Evolutionary conservation across 2,888 invertebrate species (phyloP), one percentile per base, ranked within the genome.

Genomic region (Saturnia japonica): DNA sequence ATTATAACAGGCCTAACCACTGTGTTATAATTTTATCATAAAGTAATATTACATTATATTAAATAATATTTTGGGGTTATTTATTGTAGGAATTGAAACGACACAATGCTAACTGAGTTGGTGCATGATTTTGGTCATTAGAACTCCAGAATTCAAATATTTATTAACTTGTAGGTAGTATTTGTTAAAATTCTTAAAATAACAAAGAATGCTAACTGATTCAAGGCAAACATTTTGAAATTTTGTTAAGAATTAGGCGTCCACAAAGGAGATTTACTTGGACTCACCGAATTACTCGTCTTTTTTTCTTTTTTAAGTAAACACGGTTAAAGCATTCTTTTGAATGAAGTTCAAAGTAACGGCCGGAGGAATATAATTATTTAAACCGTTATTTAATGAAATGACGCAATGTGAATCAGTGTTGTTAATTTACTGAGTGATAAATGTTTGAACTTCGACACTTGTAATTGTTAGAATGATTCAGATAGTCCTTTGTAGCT

Each of bases 401-500:
- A 54, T 54, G 54, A 54, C 54, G 54, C 22, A 60, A 60, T 28
- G 28, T 14, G 25, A 28, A 28, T 60, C 57, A 25, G 14, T 60
- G 57, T 60, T 60, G 43, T 54, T 54, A n/a, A 54, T 60, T 69
- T 19, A 47, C 14, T n/a, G 45, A 9, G n/a, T 57, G 70, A 71
- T n/a, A 71, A 68, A 9, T 70, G 70, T 69, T 72, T 74, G 68
- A 74, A 71, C 70, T 47, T 7, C 68, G 66, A 28, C 64, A 67
- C 68, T 70, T 72, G 69, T 47, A 47, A 42, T 69, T 34, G 1
- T 45, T 64, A 25, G 16, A 28, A n/a, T 28, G 28, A 54, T 54
- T 54, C 22, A 54, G 7, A 54, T 54, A 51, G 22, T 54, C 9
- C 11, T 51, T 51, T 19, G 2, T 19, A 51, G 6, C 14, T 34